Evolutionary conservation across 2,888 invertebrate genomes (phyloP).

Genomic region (Nymphalis c-album): DNA sequence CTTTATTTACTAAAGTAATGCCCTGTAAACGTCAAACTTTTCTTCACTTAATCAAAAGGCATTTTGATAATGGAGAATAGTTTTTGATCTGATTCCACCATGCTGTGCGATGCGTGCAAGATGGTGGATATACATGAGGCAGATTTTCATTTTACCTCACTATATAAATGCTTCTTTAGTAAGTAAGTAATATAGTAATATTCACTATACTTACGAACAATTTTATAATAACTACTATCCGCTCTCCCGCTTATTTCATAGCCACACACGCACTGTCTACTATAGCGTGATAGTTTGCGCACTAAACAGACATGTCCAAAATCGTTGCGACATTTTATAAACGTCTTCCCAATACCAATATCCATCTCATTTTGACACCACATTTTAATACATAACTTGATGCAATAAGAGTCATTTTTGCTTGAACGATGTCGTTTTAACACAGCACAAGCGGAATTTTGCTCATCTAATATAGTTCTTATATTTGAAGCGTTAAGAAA

Average conservation of each 20-base stretch:
- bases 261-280: conserved; percentile 45
- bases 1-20: no score
- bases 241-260: conserved; percentile 41
- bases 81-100: no score
- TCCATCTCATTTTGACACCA: conserved; percentile 36
- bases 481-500: conserved; percentile 38
- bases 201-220: no score
- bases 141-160: no score
- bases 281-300: conserved; percentile 64
- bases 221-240: no score
- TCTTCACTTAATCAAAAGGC: no score
- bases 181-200: no score
- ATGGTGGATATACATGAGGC: no score
- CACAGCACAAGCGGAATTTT: conserved; percentile 22
- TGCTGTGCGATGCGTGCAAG: no score
- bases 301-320: conserved; percentile 74
- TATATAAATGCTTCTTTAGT: no score
- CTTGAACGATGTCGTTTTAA: conserved; percentile 20
- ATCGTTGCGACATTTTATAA: conserved; percentile 75
- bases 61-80: no score
- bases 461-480: conserved; percentile 33
- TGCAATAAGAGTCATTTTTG: conserved; percentile 35
- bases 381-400: conserved; percentile 32
- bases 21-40: no score
- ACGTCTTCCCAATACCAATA: conserved; percentile 62